A percentile compares a stretch with the other conserved stretches of the same genome.
phyloP scores from a whole-genome alignment of 2,797 vertebrate genomes.

The Myotis vivesi region DNA sequence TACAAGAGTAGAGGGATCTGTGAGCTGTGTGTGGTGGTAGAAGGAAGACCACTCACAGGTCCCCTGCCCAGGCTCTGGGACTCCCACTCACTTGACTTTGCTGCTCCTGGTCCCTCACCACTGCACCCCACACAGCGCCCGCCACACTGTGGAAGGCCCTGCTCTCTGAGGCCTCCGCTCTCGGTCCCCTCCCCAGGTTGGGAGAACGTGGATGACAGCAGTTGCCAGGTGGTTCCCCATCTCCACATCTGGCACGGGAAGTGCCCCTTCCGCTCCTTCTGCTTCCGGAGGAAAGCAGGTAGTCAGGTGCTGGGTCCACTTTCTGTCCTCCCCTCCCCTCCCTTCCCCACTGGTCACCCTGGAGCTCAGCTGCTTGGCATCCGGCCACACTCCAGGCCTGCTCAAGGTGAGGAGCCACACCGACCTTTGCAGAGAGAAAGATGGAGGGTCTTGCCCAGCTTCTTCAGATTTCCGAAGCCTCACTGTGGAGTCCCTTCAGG shows the following conservation, averaged over 20 bases:
- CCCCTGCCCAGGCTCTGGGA: background rate
- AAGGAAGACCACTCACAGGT: background rate
- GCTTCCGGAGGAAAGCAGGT: constrained; percentile 79
- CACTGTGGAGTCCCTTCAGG: background rate
- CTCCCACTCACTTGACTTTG: background rate
- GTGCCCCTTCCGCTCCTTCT: constrained; percentile 79
- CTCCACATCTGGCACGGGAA: constrained; percentile 80
- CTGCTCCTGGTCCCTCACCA: background rate
- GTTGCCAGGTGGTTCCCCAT: constrained; percentile 72
- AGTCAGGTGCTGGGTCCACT: background rate
- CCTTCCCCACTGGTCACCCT: background rate
- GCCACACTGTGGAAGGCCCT: background rate
- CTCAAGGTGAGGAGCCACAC: background rate
- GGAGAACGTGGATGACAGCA: constrained; percentile 78
- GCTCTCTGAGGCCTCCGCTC: background rate
- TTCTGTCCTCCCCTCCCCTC: background rate
- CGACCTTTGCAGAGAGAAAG: background rate
- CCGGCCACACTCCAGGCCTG: rapidly evolving
- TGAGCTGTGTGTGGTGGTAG: background rate
- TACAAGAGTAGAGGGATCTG: background rate
- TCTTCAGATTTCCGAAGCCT: background rate
- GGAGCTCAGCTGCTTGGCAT: background rate
- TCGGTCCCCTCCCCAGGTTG: constrained; percentile 69
- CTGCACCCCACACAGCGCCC: rapidly evolving
- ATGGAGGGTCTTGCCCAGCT: background rate